Base-by-base conservation (phyloP, 2,888 invertebrate species). In the Andrena dorsata region DNA sequence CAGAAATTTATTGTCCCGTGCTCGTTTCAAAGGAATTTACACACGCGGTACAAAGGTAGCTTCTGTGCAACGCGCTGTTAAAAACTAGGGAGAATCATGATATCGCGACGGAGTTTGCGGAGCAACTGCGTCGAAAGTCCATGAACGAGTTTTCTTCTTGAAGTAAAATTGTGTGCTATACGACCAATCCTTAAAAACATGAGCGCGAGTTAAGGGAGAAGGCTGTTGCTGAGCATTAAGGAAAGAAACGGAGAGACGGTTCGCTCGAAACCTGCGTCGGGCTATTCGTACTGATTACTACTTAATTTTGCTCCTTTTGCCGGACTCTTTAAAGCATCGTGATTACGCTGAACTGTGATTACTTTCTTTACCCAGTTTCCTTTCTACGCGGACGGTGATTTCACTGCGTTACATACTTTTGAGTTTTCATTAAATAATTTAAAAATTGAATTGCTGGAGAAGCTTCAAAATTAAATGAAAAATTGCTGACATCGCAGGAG, bases 251-350 rank as follows among this genome's bases (percentile, higher is more conserved):
- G 35, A 26, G 49, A 13, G 70, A 63, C 35, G 26, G 80, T 60
- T 80, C 58, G 58, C 35, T 64, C 56, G 47, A 63, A 79, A 79
- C 32, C 80, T 32, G 53, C 26, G 63, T 2, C 35, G 51, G 26
- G 63, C 78, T 80, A 69, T 69, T 69, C 47, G 63, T 69, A 80
- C 70, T 49, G 79, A 79, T 78, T 76, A 76, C 79, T 64, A 64
- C 70, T 79, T 70, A 63, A 70, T 56, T 69, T 58, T 58, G 5
- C 56, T 56, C 47, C 23, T 69, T 64, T 69, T n/a, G 23, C 32
- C 13, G 61, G 58, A 35, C 56, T 32, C 64, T 23, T 41, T 63
- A 49, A 80, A 56, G 56, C 53, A 20, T 69, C 51, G 53, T 63
- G 69, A 49, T 63, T 79, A 63, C 69, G 26, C 20, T 51, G 30